These are phyloP conservation scores for Varecia variegata DNA, from an alignment of 2,797 vertebrate genomes.

Conservation along the genomic window DNA sequence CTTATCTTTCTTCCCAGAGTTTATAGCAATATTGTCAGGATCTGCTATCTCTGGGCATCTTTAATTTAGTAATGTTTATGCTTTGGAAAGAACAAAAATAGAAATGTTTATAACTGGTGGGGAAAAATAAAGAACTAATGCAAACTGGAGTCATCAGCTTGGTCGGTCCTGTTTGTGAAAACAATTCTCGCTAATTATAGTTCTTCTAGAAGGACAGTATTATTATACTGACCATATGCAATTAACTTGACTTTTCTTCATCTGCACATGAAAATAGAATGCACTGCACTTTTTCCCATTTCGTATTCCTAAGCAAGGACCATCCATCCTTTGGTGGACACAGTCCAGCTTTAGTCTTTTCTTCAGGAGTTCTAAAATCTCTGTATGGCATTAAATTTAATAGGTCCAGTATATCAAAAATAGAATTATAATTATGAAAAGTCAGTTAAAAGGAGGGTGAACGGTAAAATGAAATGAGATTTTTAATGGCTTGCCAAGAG, in stretches of 20 bases:
- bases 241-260: constrained; percentile 21
- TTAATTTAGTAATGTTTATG: constrained; percentile 38
- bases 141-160: neutral
- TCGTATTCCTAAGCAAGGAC: neutral
- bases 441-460: constrained; percentile 45
- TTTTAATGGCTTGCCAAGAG: constrained; percentile 63
- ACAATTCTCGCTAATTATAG: constrained; percentile 16
- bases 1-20: neutral
- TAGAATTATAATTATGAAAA: constrained; percentile 68
- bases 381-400: constrained; percentile 62
- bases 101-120: constrained; percentile 40
- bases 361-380: constrained; percentile 45
- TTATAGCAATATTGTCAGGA: constrained; percentile 8
- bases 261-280: constrained; percentile 20
- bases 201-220: neutral
- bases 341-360: neutral
- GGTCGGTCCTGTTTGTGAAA: neutral
- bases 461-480: constrained; percentile 57
- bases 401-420: constrained; percentile 69
- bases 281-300: neutral
- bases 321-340: neutral
- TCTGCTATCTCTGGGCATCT: neutral
- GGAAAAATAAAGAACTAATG: neutral
- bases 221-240: constrained; percentile 9
- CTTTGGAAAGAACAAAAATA: constrained; percentile 59